Percentiles rank a stretch among this genome's conserved stretches.
Evolutionary conservation across 35 echinoderm and acorn worm species (phyloP).

Genomic region (Ophioderma brevispina): DNA sequence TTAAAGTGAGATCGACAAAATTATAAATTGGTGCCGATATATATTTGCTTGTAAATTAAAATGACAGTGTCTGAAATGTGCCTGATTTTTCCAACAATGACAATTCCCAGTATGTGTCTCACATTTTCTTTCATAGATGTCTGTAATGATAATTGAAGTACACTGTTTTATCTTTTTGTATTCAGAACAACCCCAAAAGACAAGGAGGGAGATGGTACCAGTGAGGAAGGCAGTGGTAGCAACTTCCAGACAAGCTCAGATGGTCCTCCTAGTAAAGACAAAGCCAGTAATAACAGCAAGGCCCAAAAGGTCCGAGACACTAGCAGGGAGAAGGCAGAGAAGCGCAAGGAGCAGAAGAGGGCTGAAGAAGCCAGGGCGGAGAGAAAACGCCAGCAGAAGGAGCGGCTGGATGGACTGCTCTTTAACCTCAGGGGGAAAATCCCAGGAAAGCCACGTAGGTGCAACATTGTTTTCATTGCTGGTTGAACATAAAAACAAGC

Average conservation of each 20-base stretch:
- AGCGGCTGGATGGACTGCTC: slow-evolving; percentile 51
- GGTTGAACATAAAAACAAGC: no score
- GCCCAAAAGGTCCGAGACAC: neutral
- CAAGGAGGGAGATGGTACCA: neutral
- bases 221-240: neutral
- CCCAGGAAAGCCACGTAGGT: slow-evolving; percentile 57
- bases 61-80: neutral
- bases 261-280: neutral
- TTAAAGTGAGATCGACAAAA: no score
- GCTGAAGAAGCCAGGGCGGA: slow-evolving; percentile 30
- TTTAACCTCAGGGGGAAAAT: slow-evolving; percentile 47
- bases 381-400: slow-evolving; percentile 32
- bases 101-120: neutral
- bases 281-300: neutral
- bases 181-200: neutral
- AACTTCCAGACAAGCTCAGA: neutral
- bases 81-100: neutral
- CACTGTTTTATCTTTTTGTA: neutral
- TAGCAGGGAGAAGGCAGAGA: slow-evolving; percentile 21
- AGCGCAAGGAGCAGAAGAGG: slow-evolving; percentile 17
- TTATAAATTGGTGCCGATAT: no score
- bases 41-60: neutral
- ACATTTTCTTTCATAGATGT: neutral
- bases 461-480: no score
- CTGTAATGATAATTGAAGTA: neutral